Conservation (phyloP, 2,888 invertebrate genomes). For the Belgica antarctica region DNA sequence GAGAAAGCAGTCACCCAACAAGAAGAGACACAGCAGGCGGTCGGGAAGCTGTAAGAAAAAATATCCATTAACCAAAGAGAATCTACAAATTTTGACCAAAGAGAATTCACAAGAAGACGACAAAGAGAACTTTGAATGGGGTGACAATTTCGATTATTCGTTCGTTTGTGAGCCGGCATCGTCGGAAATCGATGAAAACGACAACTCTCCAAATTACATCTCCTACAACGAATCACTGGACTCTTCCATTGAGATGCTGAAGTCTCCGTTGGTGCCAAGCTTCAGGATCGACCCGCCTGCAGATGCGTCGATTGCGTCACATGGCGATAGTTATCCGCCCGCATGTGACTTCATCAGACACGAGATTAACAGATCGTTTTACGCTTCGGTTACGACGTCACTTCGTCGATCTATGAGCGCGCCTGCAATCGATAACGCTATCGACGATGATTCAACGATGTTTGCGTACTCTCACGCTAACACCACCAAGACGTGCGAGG, state of each 20-base stretch:
- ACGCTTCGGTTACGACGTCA: neutral
- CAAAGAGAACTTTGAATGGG: slow-evolving; percentile 27
- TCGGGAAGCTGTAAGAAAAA: slow-evolving; percentile 8
- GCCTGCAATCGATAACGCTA: neutral
- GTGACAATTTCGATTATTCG: slow-evolving; percentile 45
- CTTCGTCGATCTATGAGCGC: slow-evolving; percentile 13
- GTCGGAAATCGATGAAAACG: slow-evolving; percentile 47
- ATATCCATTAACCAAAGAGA: neutral
- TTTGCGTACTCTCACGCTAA: slow-evolving; percentile 31
- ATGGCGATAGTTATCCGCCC: neutral
- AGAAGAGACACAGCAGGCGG: slow-evolving; percentile 17
- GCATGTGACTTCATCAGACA: slow-evolving; percentile 22
- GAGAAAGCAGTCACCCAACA: slow-evolving; percentile 7
- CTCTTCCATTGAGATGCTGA: slow-evolving; percentile 15
- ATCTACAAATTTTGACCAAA: neutral
- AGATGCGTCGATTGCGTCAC: neutral
- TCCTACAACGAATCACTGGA: slow-evolving; percentile 22
- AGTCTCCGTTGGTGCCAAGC: slow-evolving; percentile 6
- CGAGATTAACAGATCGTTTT: slow-evolving; percentile 10
- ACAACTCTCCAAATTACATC: slow-evolving; percentile 27
- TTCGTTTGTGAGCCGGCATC: slow-evolving; percentile 45
- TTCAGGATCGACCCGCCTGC: slow-evolving; percentile 20
- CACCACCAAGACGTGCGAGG: slow-evolving; percentile 29
- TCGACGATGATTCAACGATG: slow-evolving; percentile 12
- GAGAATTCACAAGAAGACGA: neutral